Evolutionary conservation across 2,888 invertebrate species (phyloP).

Genomic region (Pseudoips prasinana): DNA sequence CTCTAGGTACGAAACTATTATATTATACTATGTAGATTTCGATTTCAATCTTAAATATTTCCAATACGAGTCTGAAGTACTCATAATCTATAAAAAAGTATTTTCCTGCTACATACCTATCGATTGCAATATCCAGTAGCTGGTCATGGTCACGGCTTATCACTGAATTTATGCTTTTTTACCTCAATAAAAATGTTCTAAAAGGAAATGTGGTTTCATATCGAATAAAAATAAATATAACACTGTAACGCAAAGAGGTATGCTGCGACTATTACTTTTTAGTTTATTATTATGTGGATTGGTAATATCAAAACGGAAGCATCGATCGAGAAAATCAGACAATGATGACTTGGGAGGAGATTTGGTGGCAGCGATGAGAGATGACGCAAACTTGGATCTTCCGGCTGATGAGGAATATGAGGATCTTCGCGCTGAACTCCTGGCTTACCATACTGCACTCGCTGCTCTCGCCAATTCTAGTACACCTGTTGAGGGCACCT

Average conservation of each 20-base stretch:
- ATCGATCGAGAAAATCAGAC: slow-evolving; percentile 8
- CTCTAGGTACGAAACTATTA: too few species aligned
- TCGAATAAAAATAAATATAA: slow-evolving; percentile 10
- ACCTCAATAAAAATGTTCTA: slow-evolving; percentile 50
- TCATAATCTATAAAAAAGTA: too few species aligned
- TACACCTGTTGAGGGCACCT: slow-evolving; percentile 9
- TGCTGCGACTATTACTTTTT: slow-evolving; percentile 45
- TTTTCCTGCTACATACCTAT: slow-evolving; percentile 34
- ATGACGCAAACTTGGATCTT: slow-evolving; percentile 61
- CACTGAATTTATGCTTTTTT: slow-evolving; percentile 57
- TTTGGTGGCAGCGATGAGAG: slow-evolving; percentile 47
- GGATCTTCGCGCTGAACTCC: slow-evolving; percentile 65
- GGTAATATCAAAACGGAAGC: slow-evolving; percentile 15
- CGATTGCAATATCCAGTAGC: slow-evolving; percentile 40
- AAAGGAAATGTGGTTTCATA: slow-evolving; percentile 20
- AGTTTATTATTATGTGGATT: slow-evolving; percentile 35
- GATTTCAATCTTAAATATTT: too few species aligned
- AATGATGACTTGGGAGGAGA: slow-evolving; percentile 37
- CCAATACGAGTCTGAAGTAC: too few species aligned
- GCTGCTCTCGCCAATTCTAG: slow-evolving; percentile 35
- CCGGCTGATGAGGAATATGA: slow-evolving; percentile 70
- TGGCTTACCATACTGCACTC: slow-evolving; percentile 65
- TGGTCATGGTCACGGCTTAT: slow-evolving; percentile 51
- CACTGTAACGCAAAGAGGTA: slow-evolving; percentile 39
- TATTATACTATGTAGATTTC: too few species aligned